Conservation (phyloP, 2,797 vertebrate species). For the Natrix natrix region DNA sequence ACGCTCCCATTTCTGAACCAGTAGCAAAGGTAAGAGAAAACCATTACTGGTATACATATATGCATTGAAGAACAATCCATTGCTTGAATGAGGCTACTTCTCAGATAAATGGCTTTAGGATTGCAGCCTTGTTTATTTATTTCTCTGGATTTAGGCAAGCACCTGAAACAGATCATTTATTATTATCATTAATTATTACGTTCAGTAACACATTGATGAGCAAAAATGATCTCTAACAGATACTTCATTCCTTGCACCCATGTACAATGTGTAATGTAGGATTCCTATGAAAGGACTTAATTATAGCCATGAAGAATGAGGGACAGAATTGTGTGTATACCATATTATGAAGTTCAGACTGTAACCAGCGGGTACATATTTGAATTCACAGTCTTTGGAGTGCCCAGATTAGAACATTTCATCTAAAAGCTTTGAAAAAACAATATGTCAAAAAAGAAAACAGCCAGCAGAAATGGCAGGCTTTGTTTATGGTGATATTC, state of each 20-base stretch:
- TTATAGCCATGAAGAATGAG: background rate
- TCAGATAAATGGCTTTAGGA: background rate
- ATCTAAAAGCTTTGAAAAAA: background rate
- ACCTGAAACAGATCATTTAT: background rate
- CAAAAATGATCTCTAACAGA: background rate
- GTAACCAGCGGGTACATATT: background rate
- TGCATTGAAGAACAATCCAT: background rate
- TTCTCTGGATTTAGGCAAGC: background rate
- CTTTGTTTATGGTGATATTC: slow-evolving; percentile 21
- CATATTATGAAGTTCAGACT: background rate
- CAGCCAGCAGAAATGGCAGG: slow-evolving; percentile 14
- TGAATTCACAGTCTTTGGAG: background rate
- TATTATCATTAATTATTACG: background rate
- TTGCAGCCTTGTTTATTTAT: background rate
- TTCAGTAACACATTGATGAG: background rate
- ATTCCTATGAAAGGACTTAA: background rate
- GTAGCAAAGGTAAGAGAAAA: too few species aligned
- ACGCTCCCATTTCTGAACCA: too few species aligned
- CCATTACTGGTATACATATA: background rate
- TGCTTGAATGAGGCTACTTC: background rate
- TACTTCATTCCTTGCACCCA: background rate
- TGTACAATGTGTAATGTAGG: background rate
- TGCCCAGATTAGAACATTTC: background rate
- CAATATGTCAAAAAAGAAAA: background rate
- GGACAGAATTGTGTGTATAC: background rate